These are phyloP conservation scores for Temnothorax curvispinosus DNA, from an alignment of 1,140 invertebrate species.

Conservation along the genomic window DNA sequence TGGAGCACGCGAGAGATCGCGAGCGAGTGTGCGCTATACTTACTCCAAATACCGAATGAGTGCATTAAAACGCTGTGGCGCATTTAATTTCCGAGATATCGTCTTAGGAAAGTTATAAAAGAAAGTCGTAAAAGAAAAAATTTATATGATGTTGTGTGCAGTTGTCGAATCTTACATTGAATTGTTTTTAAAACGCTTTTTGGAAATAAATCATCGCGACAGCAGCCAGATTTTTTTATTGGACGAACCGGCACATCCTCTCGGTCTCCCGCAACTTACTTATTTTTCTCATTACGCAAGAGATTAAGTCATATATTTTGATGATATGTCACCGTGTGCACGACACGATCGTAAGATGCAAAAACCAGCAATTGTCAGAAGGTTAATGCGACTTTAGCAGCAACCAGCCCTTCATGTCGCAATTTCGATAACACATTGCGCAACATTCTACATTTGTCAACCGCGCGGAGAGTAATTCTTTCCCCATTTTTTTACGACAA, in stretches of 20 bases:
- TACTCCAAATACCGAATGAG: neutral
- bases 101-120: neutral
- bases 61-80: neutral
- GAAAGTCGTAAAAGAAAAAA: no score
- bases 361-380: neutral
- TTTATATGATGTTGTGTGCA: neutral
- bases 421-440: constrained; percentile 23
- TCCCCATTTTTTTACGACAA: neutral
- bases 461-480: neutral
- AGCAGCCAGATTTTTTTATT: neutral
- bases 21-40: neutral
- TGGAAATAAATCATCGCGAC: neutral
- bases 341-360: constrained; percentile 1
- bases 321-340: neutral
- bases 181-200: neutral
- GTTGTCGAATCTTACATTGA: neutral
- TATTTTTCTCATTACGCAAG: constrained; percentile 19
- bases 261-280: neutral
- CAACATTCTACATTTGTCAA: constrained; percentile 24
- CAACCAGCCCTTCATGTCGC: neutral
- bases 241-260: no score
- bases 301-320: constrained; percentile 53
- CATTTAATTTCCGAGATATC: neutral
- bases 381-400: constrained; percentile 39
- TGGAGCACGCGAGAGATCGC: neutral